Percentiles rank a stretch among this genome's conserved stretches.
Evolutionary conservation across 2,888 invertebrate genomes (phyloP).

Genomic region (Volucella zonaria): DNA sequence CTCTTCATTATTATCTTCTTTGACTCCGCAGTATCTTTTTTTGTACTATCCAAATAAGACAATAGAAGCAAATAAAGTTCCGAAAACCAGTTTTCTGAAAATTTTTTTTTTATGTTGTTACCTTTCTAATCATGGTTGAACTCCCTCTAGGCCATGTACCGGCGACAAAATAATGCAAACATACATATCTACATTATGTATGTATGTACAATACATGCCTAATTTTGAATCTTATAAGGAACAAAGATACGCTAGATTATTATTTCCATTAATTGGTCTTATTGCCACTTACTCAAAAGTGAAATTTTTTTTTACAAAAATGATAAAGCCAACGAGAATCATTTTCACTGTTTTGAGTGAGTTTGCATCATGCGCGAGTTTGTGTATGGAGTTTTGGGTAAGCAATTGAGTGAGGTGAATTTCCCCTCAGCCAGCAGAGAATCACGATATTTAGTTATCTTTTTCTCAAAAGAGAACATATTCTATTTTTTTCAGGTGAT

Average conservation of each 20-base stretch:
- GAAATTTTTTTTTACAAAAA: constrained; percentile 9
- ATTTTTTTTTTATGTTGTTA: background rate
- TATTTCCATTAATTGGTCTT: constrained; percentile 31
- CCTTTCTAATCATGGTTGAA: constrained; percentile 7
- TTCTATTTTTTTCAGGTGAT: no score
- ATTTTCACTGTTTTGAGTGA: constrained; percentile 18
- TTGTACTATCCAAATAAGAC: constrained; percentile 41
- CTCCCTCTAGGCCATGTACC: background rate
- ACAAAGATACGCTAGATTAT: constrained; percentile 8
- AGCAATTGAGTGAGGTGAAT: constrained; percentile 43
- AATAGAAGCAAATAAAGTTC: constrained; percentile 46
- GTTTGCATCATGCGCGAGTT: background rate
- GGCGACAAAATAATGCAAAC: no score
- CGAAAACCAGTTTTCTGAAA: constrained; percentile 41
- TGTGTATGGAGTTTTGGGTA: background rate
- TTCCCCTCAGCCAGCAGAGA: background rate
- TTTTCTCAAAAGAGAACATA: no score
- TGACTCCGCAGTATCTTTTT: constrained; percentile 11
- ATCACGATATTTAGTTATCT: background rate
- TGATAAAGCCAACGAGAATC: constrained; percentile 7
- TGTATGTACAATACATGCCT: no score
- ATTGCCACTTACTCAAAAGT: constrained; percentile 11
- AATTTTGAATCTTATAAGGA: constrained; percentile 35
- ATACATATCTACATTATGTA: background rate
- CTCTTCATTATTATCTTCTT: constrained; percentile 26